These are phyloP conservation scores for Drosophila novamexicana DNA, from an alignment of 1,140 invertebrate genomes.

Conservation along the genomic window DNA sequence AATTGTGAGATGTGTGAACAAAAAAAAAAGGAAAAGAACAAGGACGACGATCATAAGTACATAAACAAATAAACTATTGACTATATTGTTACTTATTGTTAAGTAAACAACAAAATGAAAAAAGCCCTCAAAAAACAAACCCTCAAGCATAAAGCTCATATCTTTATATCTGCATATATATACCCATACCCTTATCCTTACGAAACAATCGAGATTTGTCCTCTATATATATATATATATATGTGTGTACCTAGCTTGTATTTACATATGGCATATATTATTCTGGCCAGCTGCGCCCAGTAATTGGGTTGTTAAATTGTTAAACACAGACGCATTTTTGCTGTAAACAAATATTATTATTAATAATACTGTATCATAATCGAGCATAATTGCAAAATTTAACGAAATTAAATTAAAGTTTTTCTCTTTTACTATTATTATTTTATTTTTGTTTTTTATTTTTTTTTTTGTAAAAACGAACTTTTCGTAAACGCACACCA, in stretches of 20 bases:
- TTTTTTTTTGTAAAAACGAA: not conserved
- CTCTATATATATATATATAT: slow-evolving; percentile 8
- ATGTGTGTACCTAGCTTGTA: slow-evolving; percentile 7
- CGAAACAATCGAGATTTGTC: slow-evolving; percentile 21
- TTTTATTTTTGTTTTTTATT: too few relatives aligned
- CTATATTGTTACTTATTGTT: slow-evolving; percentile 40
- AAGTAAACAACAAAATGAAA: slow-evolving; percentile 15
- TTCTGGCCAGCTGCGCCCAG: too few relatives aligned
- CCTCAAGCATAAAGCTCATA: not conserved
- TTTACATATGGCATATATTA: slow-evolving; percentile 7
- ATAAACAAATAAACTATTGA: slow-evolving; percentile 23
- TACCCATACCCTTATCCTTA: not conserved
- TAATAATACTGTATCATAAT: slow-evolving; percentile 4
- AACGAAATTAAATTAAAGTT: slow-evolving; percentile 8
- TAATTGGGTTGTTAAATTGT: slow-evolving; percentile 18
- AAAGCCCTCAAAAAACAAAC: not conserved
- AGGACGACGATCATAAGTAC: slow-evolving; percentile 6
- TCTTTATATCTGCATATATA: not conserved
- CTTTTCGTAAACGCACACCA: slow-evolving; percentile 25
- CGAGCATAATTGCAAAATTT: slow-evolving; percentile 22
- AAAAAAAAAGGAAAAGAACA: not conserved
- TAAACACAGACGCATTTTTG: slow-evolving; percentile 11
- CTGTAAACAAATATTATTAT: slow-evolving; percentile 18
- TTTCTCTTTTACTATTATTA: not conserved
- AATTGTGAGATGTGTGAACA: slow-evolving; percentile 27